Percentiles rank a stretch among this genome's conserved stretches.
phyloP scores from a whole-genome alignment of 2,113 vertebrate genomes.

The Leuciscus idus region DNA sequence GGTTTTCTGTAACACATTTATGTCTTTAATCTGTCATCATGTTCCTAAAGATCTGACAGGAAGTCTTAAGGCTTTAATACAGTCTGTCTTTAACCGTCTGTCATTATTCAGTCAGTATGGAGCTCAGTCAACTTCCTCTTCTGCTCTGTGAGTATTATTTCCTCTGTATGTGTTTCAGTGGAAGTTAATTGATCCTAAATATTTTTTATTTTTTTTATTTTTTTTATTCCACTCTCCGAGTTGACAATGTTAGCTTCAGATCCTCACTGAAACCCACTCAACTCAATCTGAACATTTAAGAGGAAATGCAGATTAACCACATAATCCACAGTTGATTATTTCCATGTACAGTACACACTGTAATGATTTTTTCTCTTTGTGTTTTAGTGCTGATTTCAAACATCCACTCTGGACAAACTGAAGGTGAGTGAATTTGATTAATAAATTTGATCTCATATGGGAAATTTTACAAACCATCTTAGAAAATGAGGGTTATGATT shows the following conservation, averaged over 20 bases:
- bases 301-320: no score
- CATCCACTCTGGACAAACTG: not conserved
- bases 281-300: no score
- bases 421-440: not conserved
- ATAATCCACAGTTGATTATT: no score
- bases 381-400: not conserved
- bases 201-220: no score
- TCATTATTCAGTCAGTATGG: slow-evolving; percentile 21
- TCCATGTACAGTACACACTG: no score
- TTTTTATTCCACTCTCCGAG: no score
- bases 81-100: not conserved
- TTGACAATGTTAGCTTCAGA: no score
- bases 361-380: not conserved
- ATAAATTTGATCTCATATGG: not conserved
- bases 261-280: no score
- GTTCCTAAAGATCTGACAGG: not conserved
- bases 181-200: no score
- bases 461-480: not conserved
- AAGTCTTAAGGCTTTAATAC: not conserved
- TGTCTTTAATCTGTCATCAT: not conserved
- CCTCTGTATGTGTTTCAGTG: no score
- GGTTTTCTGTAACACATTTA: not conserved
- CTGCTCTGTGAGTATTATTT: slow-evolving; percentile 13
- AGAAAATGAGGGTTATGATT: no score
- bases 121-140: slow-evolving; percentile 6